Base-by-base conservation (phyloP, 2,797 vertebrate species). In the Perdix hodgsoniae region DNA sequence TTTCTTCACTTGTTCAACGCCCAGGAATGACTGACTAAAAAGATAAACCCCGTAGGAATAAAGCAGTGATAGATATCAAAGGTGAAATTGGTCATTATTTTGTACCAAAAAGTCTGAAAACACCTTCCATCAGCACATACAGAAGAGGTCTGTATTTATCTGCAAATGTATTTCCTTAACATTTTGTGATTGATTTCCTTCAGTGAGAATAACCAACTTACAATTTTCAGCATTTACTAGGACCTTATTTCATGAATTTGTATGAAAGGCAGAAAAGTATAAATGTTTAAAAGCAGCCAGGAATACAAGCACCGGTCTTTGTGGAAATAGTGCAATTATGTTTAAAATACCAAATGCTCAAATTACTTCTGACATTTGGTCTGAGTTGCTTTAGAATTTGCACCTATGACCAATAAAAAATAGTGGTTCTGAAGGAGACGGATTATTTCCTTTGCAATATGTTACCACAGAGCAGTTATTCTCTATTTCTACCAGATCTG, bases 311-410 rank as follows among this genome's bases (percentile, higher is more conserved):
- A 92, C 61, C 45, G 76, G 52, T 42, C 91, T 86, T 61, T 61
- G 44, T 85, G 54, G 65, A 91, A 95, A 91, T 16, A 66, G 57
- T 31, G 49, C 69, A 72, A 80, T 92, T 95, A 92, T 27, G 72
- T 90, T 92, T 84, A 83, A 91, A 94, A 93, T 10, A 88, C 54
- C 81, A 40, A 96, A 87, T 35, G 47, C 44, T 85, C 65, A 72
- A 75, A 94, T 93, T 88, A 92, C 71, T 93, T 86, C 91, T 88
- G 93, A 86, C 89, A 71, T 93, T 95, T 81, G 83, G 86, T 90
- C 60, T 73, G 67, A 92, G 74, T 67, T 2, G 17, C 79, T 88
- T 91, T 45, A 76, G 89, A 91, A 90, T 94, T 92, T 90, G 91
- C 83, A 95, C 83, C 91, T 88, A 91, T 2, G 27, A 96, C 91